Conservation (phyloP, 2,113 vertebrate genomes). For the Percina caprodes region DNA sequence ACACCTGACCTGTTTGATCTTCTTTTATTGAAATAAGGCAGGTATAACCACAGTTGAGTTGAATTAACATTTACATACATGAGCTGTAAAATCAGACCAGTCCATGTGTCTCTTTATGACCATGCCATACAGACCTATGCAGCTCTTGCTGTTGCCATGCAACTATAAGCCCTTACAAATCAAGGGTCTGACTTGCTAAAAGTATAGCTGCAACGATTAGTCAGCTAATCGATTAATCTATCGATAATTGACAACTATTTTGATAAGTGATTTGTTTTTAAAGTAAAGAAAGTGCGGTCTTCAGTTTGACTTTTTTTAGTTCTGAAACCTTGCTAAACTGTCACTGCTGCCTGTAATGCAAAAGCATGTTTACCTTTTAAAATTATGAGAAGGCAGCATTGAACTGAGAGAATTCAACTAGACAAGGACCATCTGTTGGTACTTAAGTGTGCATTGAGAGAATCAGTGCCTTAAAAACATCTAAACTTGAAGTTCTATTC, state of each 20-base stretch:
- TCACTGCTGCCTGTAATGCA: conserved; percentile 15
- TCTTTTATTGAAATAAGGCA: conserved; percentile 17
- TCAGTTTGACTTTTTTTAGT: conserved; percentile 1
- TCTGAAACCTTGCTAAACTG: conserved; percentile 27
- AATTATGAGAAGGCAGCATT: conserved; percentile 4
- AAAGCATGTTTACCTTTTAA: background rate
- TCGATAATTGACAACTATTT: too few relatives aligned
- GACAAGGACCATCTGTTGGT: background rate
- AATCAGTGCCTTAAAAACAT: background rate
- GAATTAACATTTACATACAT: conserved; percentile 19
- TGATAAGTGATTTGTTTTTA: too few relatives aligned
- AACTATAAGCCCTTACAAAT: conserved; percentile 26
- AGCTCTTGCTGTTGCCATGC: conserved; percentile 33
- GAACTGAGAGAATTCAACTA: background rate
- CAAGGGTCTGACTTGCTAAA: background rate
- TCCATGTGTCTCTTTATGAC: background rate
- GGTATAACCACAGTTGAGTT: background rate
- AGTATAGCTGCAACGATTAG: background rate
- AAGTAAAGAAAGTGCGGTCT: too few relatives aligned
- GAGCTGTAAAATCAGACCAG: conserved; percentile 8
- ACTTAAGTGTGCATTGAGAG: background rate
- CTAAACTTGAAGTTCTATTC: background rate
- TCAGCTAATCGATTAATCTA: too few relatives aligned
- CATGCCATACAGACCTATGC: conserved; percentile 13
- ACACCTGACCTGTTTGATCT: conserved; percentile 50